Conservation (phyloP, 2,113 vertebrate genomes). For the Nematolebias whitei region DNA sequence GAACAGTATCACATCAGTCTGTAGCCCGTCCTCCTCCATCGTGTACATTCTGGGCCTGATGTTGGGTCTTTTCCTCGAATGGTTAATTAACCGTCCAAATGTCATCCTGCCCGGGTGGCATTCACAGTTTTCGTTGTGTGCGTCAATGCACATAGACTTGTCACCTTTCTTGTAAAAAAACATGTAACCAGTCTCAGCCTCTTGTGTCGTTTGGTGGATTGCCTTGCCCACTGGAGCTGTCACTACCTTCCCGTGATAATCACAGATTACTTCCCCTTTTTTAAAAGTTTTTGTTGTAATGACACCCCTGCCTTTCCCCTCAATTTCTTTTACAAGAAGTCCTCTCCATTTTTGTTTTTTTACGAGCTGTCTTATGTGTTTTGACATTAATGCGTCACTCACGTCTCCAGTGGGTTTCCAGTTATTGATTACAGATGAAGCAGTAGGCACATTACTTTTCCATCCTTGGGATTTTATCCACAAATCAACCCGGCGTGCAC, state of each 20-base stretch:
- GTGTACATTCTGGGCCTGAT: background rate
- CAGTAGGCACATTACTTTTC: background rate
- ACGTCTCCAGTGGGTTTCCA: background rate
- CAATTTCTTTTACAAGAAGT: background rate
- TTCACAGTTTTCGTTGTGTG: background rate
- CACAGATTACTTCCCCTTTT: background rate
- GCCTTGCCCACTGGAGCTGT: background rate
- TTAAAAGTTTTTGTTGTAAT: background rate
- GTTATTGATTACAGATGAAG: background rate
- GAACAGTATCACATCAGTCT: background rate
- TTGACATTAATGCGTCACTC: background rate
- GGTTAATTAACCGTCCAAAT: background rate
- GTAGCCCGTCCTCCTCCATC: no score
- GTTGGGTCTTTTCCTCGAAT: background rate
- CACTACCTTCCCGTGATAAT: background rate
- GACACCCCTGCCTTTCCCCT: background rate
- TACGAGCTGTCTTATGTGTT: no score
- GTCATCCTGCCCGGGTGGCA: background rate
- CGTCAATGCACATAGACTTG: background rate
- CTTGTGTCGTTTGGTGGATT: background rate
- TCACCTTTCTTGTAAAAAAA: background rate
- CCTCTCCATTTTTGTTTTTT: background rate
- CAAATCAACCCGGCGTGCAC: background rate
- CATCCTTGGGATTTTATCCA: background rate
- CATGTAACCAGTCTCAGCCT: background rate